Percentiles rank a stretch among this genome's conserved stretches.
phyloP scores from a whole-genome alignment of 2,113 vertebrate genomes.

The Zosterops lateralis region DNA sequence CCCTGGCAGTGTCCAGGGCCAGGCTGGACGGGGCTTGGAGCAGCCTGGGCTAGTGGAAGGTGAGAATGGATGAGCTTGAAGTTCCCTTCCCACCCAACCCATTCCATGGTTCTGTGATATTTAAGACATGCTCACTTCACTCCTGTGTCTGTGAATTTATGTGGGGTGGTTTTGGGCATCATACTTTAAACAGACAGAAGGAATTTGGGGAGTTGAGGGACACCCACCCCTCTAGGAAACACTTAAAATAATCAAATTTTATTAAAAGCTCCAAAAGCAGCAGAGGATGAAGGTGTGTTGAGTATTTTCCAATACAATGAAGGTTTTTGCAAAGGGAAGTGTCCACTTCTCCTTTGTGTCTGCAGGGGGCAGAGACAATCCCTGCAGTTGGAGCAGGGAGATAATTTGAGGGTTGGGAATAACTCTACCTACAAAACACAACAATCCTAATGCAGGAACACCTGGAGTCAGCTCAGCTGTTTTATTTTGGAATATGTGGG shows the following conservation, averaged over 20 bases:
- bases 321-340: background rate
- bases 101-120: background rate
- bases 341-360: background rate
- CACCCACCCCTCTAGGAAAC: background rate
- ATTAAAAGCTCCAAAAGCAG: background rate
- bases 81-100: background rate
- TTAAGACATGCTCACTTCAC: rapidly evolving
- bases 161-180: rapidly evolving
- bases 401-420: background rate
- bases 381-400: background rate
- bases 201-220: background rate
- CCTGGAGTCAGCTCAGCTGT: background rate
- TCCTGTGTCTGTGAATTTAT: background rate
- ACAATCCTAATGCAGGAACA: rapidly evolving
- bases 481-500: background rate
- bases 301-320: rapidly evolving
- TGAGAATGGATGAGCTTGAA: background rate
- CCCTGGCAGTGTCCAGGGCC: background rate
- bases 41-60: background rate
- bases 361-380: constrained; percentile 22
- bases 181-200: rapidly evolving
- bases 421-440: background rate
- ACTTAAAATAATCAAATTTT: background rate
- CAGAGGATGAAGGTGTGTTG: background rate
- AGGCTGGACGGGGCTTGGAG: background rate